Conservation (phyloP, 2,113 vertebrate genomes). For the Lates calcarifer region DNA sequence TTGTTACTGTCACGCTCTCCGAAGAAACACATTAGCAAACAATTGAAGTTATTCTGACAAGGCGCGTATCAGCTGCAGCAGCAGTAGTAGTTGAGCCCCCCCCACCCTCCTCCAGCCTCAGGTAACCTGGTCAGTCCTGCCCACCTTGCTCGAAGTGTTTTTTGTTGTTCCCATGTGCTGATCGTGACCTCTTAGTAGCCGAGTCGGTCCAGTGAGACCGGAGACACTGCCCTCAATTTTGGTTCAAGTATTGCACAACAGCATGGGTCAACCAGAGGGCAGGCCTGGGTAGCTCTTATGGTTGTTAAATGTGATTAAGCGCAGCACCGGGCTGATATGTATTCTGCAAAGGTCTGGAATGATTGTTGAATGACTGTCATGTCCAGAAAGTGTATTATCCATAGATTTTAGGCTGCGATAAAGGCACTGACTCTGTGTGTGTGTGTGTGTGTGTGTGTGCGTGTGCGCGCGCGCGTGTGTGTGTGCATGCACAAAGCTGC, state of each 20-base stretch:
- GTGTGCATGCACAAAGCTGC: conserved; percentile 1
- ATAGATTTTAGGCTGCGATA: background rate
- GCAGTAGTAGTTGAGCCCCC: background rate
- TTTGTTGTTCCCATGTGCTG: conserved; percentile 44
- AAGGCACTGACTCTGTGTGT: background rate
- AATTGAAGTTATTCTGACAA: background rate
- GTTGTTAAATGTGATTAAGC: conserved; percentile 63
- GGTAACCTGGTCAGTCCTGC: conserved; percentile 32
- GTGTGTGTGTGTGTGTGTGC: background rate
- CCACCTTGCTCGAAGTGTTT: conserved; percentile 23
- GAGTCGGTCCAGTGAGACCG: conserved; percentile 61
- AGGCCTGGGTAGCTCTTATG: conserved; percentile 59
- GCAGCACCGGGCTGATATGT: conserved; percentile 33
- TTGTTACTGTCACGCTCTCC: background rate
- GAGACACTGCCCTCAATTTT: conserved; percentile 64
- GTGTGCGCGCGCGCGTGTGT: background rate
- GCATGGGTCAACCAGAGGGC: conserved; percentile 74
- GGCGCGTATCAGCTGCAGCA: no score
- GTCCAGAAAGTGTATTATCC: conserved; percentile 15
- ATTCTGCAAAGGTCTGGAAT: conserved; percentile 14
- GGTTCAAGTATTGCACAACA: conserved; percentile 76
- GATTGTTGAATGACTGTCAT: conserved; percentile 25
- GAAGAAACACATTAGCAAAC: no score
- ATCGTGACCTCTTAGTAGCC: conserved; percentile 61
- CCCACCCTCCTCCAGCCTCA: background rate